Conservation (phyloP, 2,797 vertebrate genomes). For the Coluber constrictor region DNA sequence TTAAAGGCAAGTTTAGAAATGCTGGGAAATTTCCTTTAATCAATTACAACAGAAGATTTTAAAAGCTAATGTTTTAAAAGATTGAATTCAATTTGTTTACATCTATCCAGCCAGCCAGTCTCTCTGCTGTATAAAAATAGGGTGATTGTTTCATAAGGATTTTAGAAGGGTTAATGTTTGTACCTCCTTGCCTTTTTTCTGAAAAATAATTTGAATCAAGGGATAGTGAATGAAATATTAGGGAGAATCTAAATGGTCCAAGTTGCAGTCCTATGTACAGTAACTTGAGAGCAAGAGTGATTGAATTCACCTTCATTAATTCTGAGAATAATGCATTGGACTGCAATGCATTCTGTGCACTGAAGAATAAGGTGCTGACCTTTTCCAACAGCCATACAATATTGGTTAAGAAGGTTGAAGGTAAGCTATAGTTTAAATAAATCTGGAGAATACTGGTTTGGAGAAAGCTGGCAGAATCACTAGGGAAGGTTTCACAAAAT, state of each 20-base stretch:
- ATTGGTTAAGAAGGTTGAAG: background rate
- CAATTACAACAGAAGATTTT: background rate
- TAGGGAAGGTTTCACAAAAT: background rate
- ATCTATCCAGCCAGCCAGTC: too few relatives aligned
- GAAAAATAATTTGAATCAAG: background rate
- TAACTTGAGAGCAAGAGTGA: background rate
- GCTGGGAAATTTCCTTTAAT: background rate
- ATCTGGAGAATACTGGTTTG: background rate
- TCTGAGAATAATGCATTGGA: background rate
- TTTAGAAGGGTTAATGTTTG: background rate
- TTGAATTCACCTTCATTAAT: background rate
- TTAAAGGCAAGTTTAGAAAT: background rate
- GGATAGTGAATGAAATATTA: background rate
- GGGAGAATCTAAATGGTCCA: background rate
- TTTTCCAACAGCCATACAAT: background rate
- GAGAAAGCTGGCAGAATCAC: background rate
- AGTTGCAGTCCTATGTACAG: background rate
- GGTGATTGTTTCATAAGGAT: background rate
- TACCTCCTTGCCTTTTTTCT: background rate
- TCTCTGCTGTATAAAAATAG: background rate
- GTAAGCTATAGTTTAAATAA: background rate
- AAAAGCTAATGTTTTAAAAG: background rate
- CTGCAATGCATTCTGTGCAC: background rate
- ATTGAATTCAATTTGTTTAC: background rate
- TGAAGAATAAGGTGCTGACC: background rate